Percentiles rank a stretch among this genome's conserved stretches.
Evolutionary conservation across 2,888 invertebrate genomes (phyloP).

Genomic region (Charanyca ferruginea): DNA sequence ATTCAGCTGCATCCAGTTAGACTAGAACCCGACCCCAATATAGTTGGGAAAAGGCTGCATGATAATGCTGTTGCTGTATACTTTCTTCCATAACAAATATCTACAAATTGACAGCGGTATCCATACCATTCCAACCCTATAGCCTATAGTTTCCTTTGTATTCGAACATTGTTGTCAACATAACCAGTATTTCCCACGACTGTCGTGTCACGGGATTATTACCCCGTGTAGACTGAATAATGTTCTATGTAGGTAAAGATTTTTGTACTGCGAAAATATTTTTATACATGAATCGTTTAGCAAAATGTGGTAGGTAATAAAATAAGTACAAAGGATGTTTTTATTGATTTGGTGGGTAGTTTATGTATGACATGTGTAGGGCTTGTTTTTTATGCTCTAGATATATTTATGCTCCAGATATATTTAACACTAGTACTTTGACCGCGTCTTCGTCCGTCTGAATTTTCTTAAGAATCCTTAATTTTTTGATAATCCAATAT

Average conservation of each 20-base stretch:
- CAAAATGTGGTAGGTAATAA: slow-evolving; percentile 34
- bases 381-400: slow-evolving; percentile 2
- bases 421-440: too few species aligned
- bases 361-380: slow-evolving; percentile 1
- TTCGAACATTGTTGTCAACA: slow-evolving; percentile 42
- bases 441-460: too few species aligned
- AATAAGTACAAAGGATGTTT: slow-evolving; percentile 21
- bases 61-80: too few species aligned
- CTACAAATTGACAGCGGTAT: slow-evolving; percentile 14
- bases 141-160: slow-evolving; percentile 23
- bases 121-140: not conserved
- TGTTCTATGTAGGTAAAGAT: slow-evolving; percentile 17
- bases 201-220: slow-evolving; percentile 59
- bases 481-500: too few species aligned
- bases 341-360: slow-evolving; percentile 1
- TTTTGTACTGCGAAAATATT: slow-evolving; percentile 34
- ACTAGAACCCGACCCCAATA: too few species aligned
- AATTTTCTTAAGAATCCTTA: too few species aligned
- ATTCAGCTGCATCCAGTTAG: too few species aligned
- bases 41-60: too few species aligned
- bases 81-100: too few species aligned
- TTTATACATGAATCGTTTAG: slow-evolving; percentile 30
- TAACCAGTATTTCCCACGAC: slow-evolving; percentile 37
- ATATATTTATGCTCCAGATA: too few species aligned
- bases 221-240: slow-evolving; percentile 17